These are phyloP conservation scores for Trichechus manatus DNA, from an alignment of 2,113 vertebrate species.

Conservation along the genomic window DNA sequence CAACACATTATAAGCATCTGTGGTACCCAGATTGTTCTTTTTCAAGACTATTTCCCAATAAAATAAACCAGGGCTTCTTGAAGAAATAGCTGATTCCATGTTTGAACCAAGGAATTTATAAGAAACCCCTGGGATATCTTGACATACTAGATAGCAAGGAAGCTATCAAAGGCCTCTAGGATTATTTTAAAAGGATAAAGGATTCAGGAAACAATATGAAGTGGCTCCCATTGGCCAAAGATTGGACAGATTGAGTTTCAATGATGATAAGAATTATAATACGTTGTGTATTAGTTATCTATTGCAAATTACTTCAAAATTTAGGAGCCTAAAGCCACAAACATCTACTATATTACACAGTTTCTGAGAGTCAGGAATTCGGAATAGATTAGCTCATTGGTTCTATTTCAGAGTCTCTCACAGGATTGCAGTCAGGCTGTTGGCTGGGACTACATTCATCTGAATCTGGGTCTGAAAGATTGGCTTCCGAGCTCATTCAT, in stretches of 20 bases:
- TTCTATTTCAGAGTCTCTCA: neutral
- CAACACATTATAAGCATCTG: neutral
- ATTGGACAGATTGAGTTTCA: neutral
- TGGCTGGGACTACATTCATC: neutral
- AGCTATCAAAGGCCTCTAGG: neutral
- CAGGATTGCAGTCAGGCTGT: neutral
- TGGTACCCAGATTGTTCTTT: neutral
- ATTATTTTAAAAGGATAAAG: neutral
- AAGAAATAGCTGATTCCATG: neutral
- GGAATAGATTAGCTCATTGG: neutral
- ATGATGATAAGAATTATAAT: neutral
- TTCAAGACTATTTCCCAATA: neutral
- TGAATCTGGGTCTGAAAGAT: neutral
- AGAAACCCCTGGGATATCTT: neutral
- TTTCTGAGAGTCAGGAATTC: neutral
- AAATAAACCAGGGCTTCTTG: slow-evolving; percentile 22
- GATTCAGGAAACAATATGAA: neutral
- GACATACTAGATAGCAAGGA: neutral
- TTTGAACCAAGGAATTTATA: neutral
- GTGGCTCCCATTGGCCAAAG: neutral
- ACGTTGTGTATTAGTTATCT: neutral
- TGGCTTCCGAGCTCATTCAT: neutral
- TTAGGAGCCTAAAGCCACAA: neutral
- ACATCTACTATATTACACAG: neutral
- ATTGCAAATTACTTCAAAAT: neutral